Base-by-base conservation (phyloP, 2,888 invertebrate genomes). In the Papilio gigon region DNA sequence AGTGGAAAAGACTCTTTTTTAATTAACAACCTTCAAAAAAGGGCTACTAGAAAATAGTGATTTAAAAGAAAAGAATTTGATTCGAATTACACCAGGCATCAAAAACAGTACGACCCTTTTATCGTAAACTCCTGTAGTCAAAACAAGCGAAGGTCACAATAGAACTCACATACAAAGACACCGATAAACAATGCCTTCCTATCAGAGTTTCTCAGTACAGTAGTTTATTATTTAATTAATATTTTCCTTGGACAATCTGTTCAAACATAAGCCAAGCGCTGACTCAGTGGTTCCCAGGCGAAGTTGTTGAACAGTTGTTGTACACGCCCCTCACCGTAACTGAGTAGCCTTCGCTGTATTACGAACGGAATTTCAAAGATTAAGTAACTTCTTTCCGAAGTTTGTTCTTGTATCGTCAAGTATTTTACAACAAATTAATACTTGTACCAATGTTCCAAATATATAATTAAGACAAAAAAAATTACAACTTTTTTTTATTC, bases 231-330 rank as follows among this genome's bases (percentile, higher is more conserved):
- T 37, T 12, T 12, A 37, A 11, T 37, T 11, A 37, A 37, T 37
- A 12, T 37, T 37, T 4, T 37, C 14, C 37, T 37, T 37, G 1
- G 11, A 37, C n/a, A n/a, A 27, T n/a, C n/a, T 3, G n/a, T 53
- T 8, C 5, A 25, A 33, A 20, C 20, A 35, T 33, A 58, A 58
- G 17, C 56, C 27, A 17, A 58, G 2, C 17, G 27, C n/a, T 58
- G 33, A 33, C 11, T 12, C 20, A 20, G 33, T 35, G 35, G 58
- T 35, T 59, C 20, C 20, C 14, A 59, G 6, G 30, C 30, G 3
- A 56, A 59, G 35, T 35, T 59, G 22, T 20, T 59, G 20, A 22
- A 35, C 58, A 59, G 20, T 58, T 58, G 58, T 33, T 58, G 17
- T 11, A 37, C 20, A 20, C 14, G 17, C 17, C 30, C 33, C 33